These are phyloP conservation scores for Drosophila grimshawi DNA, from an alignment of 1,140 invertebrate species.

Conservation along the genomic window DNA sequence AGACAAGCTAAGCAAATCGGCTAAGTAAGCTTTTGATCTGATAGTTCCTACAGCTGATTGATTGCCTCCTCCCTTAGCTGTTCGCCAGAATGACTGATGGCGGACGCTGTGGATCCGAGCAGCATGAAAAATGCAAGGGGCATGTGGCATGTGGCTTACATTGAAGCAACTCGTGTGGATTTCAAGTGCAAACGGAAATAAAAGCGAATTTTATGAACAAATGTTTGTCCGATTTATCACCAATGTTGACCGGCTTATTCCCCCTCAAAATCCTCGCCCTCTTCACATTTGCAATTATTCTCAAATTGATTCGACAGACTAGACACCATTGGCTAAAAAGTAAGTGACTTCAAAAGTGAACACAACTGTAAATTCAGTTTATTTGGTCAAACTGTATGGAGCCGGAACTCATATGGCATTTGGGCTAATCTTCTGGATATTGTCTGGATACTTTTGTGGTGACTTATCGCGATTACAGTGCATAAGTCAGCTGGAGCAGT, in stretches of 20 bases:
- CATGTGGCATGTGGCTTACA: constrained; percentile 20
- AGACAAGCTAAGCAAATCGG: neutral
- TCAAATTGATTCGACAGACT: neutral
- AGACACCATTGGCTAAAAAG: too few species aligned
- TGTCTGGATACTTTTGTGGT: too few species aligned
- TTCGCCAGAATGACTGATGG: constrained; percentile 52
- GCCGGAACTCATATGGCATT: too few species aligned
- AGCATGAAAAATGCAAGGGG: constrained; percentile 13
- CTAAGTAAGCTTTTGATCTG: constrained; percentile 28
- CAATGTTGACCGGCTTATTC: neutral
- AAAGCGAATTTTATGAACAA: constrained; percentile 57
- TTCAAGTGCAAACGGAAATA: constrained; percentile 61
- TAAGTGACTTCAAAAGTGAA: too few species aligned
- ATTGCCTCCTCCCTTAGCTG: constrained; percentile 33
- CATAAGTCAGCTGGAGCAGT: constrained; percentile 11
- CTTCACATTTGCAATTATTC: too few species aligned
- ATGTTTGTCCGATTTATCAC: constrained; percentile 44
- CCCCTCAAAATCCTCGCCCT: neutral
- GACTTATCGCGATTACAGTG: too few species aligned
- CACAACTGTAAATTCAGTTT: too few species aligned
- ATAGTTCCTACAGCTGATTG: constrained; percentile 66
- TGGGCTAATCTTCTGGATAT: too few species aligned
- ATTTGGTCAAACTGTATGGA: too few species aligned
- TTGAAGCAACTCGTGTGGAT: constrained; percentile 23
- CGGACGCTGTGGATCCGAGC: neutral